Base-by-base conservation (phyloP, 2,888 invertebrate species). In the Melipona bicolor region DNA sequence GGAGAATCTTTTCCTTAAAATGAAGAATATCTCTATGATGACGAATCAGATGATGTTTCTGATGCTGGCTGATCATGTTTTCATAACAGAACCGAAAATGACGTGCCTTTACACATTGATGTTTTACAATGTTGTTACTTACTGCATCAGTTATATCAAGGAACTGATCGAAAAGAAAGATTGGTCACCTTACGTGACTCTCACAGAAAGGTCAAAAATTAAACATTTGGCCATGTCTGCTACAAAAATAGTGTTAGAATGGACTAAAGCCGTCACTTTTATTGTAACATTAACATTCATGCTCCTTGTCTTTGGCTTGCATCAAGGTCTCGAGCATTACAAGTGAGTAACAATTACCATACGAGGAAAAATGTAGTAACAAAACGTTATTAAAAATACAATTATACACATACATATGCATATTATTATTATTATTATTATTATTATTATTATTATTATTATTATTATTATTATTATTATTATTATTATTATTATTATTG, bases 51-150 rank as follows among this genome's bases (percentile, higher is more conserved):
- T 97, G 92, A 95, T 97, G 86, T 97, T 97, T 95, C 96, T 97
- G 94, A 96, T 96, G 88, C 95, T 97, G 77, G 97, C 97, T 92
- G 97, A 97, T 91, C 95, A 96, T 43, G 95, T 97, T 52, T 95
- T 97, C 52, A 95, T 96, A 95, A 89, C 94, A 88, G 88, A 93
- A 90, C 92, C 95, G 87, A 94, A 95, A 90, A 95, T 97, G 62
- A 97, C 97, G 0, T 96, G 96, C 65, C 95, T 97, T 43, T 97
- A 97, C 94, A 97, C 97, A 0, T 95, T 97, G 27, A 97, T 97
- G 96, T 97, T 97, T 95, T 97, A 97, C 95, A 97, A 97, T 94
- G 97, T 97, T 13, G 95, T 97, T 86, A 97, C 97, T 0, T 97
- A 97, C 94, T 97, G 97, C 90, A 96, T 97, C 19, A 96, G 96